Conservation (phyloP, 2,113 vertebrate species). For the Tichodroma muraria region DNA sequence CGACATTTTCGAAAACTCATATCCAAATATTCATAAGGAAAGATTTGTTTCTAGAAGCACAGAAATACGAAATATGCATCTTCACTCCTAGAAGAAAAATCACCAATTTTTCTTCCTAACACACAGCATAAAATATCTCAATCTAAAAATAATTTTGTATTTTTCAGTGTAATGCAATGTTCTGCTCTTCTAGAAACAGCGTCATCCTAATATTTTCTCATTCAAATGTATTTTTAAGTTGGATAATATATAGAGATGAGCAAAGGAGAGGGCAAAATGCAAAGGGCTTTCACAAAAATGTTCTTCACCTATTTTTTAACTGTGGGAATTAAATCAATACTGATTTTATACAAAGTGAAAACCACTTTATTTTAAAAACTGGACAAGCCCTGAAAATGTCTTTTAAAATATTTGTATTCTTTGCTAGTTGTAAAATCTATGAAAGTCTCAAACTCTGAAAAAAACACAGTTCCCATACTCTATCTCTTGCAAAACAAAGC, state of each 20-base stretch:
- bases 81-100: not conserved
- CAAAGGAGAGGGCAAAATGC: not conserved
- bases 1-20: not conserved
- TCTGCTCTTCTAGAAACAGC: not conserved
- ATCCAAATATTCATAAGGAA: not conserved
- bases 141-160: not conserved
- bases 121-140: not conserved
- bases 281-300: not conserved
- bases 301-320: not conserved
- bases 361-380: not conserved
- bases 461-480: no score
- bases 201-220: not conserved
- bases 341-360: not conserved
- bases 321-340: not conserved
- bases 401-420: not conserved
- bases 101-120: not conserved
- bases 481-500: not conserved
- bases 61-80: not conserved
- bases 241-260: not conserved
- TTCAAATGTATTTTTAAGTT: not conserved
- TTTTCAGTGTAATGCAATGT: not conserved
- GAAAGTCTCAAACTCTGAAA: not conserved
- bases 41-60: not conserved
- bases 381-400: not conserved
- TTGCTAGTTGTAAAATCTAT: not conserved